A percentile compares a stretch with the other conserved stretches of the same genome.
phyloP scores from a whole-genome alignment of 1,140 invertebrate species.

The Phenacoccus solenopsis region DNA sequence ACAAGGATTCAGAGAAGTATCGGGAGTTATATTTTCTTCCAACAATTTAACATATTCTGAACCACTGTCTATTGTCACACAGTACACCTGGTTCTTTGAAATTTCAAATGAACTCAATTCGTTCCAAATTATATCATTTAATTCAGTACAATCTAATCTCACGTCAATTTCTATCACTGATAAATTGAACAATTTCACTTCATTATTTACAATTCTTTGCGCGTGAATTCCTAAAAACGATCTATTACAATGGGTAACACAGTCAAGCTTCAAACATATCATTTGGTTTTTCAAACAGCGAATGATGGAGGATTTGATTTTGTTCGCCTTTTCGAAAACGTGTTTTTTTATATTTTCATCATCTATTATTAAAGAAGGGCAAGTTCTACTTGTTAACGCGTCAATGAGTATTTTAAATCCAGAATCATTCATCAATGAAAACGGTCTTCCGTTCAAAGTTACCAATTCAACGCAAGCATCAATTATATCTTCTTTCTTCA shows the following conservation, averaged over 20 bases:
- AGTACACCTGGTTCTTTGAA: slow-evolving; percentile 11
- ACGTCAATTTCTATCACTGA: background rate
- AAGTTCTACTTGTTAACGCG: background rate
- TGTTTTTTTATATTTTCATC: background rate
- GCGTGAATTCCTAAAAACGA: background rate
- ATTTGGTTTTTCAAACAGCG: background rate
- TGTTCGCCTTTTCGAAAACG: background rate
- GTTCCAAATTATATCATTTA: background rate
- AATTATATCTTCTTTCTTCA: background rate
- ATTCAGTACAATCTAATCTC: background rate
- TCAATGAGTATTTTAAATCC: slow-evolving; percentile 10
- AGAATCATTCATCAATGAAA: background rate
- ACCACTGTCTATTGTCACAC: slow-evolving; percentile 29
- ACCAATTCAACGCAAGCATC: slow-evolving; percentile 13
- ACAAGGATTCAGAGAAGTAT: too few relatives aligned
- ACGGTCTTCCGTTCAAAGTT: background rate
- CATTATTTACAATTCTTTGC: background rate
- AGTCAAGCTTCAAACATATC: background rate
- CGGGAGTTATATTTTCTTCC: too few relatives aligned
- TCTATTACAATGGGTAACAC: slow-evolving; percentile 4
- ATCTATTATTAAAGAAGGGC: background rate
- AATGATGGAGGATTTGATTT: background rate
- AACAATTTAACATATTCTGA: background rate
- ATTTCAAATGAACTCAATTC: background rate
- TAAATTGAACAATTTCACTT: background rate